Conservation (phyloP, 2,888 invertebrate genomes). For the Meta bourneti region DNA sequence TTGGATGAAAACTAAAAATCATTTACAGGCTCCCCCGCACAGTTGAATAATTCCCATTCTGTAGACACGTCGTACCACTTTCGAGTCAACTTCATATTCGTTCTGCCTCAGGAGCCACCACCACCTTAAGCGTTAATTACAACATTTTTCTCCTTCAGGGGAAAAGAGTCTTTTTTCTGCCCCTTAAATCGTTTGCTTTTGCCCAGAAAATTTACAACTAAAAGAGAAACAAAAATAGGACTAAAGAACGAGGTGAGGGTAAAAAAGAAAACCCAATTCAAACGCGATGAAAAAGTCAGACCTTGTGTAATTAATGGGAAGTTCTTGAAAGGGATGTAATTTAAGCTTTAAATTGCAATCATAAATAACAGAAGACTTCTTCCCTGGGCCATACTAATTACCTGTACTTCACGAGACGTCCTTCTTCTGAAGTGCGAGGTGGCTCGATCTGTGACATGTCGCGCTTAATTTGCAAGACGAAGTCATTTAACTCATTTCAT, state of each 20-base stretch:
- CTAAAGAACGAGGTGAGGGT: background rate
- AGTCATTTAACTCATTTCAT: background rate
- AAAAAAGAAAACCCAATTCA: conserved; percentile 45
- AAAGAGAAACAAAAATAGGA: background rate
- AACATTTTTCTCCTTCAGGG: conserved; percentile 56
- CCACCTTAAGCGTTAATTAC: conserved; percentile 60
- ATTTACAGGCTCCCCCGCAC: background rate
- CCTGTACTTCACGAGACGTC: conserved; percentile 16
- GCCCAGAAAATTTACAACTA: conserved; percentile 5
- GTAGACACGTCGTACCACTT: background rate
- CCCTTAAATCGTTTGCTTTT: conserved; percentile 42
- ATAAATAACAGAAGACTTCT: conserved; percentile 64
- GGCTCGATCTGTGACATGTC: background rate
- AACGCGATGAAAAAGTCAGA: conserved; percentile 69
- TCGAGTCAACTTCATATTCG: background rate
- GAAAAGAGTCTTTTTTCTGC: conserved; percentile 15
- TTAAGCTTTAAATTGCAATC: conserved; percentile 75
- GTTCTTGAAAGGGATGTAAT: conserved; percentile 71
- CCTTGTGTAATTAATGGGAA: conserved; percentile 62
- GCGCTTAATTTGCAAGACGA: background rate
- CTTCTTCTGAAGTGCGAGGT: background rate
- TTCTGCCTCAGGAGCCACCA: background rate
- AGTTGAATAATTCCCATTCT: background rate
- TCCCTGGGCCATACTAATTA: conserved; percentile 33
- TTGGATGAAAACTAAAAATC: too few relatives aligned